Evolutionary conservation across 1,140 invertebrate genomes (phyloP).

Genomic region (Gonatopus flavifemur): DNA sequence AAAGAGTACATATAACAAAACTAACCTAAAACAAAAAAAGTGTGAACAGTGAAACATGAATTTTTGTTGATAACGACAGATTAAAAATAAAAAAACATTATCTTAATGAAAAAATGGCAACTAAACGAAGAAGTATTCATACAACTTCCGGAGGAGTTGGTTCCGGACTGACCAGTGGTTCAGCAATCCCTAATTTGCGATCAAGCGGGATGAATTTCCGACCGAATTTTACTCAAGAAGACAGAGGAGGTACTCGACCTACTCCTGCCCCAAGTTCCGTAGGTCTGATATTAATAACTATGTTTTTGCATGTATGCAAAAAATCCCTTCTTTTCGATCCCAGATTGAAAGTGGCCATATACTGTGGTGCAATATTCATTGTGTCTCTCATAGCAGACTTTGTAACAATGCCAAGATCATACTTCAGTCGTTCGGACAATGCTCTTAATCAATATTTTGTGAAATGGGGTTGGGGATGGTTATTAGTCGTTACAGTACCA

Average conservation of each 20-base stretch:
- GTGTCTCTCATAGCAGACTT: constrained; percentile 85
- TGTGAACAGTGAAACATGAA: no score
- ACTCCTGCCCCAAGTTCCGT: constrained; percentile 80
- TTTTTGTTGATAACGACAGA: no score
- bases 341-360: constrained; percentile 82
- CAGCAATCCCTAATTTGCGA: constrained; percentile 19
- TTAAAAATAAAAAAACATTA: no score
- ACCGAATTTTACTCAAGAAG: constrained; percentile 52
- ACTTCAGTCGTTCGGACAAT: constrained; percentile 85
- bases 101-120: constrained; percentile 36
- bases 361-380: constrained; percentile 78
- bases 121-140: constrained; percentile 35
- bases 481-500: constrained; percentile 71
- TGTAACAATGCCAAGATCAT: constrained; percentile 77
- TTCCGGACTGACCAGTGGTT: constrained; percentile 6
- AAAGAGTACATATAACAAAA: no score
- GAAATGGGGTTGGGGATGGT: constrained; percentile 95
- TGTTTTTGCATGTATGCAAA: constrained; percentile 85
- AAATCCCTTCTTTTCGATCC: constrained; percentile 84
- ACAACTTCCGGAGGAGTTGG: constrained; percentile 13
- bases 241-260: constrained; percentile 69
- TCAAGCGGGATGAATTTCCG: constrained; percentile 59
- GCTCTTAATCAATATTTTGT: constrained; percentile 91
- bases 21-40: no score
- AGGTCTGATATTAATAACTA: constrained; percentile 76